These are phyloP conservation scores for Leptinotarsa defecta DNA, from an alignment of 1,140 invertebrate genomes.

Conservation along the genomic window DNA sequence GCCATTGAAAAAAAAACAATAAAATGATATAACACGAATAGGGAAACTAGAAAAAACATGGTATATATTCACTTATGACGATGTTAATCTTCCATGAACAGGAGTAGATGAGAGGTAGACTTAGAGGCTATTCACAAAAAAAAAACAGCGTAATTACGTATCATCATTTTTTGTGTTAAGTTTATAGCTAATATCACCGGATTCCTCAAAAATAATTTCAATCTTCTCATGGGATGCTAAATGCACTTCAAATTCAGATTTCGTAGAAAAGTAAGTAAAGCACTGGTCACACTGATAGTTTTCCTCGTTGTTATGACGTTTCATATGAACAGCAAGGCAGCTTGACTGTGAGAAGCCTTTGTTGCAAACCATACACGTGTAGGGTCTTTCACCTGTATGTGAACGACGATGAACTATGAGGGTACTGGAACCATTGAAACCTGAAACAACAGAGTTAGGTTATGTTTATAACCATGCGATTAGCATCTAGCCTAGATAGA, in stretches of 20 bases:
- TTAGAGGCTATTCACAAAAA: no score
- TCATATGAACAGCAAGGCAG: constrained; percentile 51
- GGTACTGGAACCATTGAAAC: constrained; percentile 53
- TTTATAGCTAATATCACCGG: no score
- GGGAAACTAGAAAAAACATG: no score
- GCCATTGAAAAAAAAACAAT: no score
- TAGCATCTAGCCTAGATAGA: no score
- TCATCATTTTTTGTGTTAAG: no score
- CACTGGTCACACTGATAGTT: constrained; percentile 19
- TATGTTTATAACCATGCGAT: no score
- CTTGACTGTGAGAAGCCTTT: constrained; percentile 53
- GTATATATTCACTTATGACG: no score
- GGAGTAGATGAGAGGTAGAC: no score
- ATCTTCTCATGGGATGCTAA: background rate
- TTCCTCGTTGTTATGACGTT: constrained; percentile 33
- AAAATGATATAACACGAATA: no score
- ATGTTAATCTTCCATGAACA: background rate
- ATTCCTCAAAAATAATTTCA: no score
- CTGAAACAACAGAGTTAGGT: constrained; percentile 30
- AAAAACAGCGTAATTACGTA: no score
- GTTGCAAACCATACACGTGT: constrained; percentile 46
- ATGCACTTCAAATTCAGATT: background rate
- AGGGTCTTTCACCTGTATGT: constrained; percentile 52
- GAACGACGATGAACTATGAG: constrained; percentile 49
- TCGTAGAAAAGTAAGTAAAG: background rate